phyloP scores from a whole-genome alignment of 1,140 invertebrate genomes.

The Heterodera schachtii region DNA sequence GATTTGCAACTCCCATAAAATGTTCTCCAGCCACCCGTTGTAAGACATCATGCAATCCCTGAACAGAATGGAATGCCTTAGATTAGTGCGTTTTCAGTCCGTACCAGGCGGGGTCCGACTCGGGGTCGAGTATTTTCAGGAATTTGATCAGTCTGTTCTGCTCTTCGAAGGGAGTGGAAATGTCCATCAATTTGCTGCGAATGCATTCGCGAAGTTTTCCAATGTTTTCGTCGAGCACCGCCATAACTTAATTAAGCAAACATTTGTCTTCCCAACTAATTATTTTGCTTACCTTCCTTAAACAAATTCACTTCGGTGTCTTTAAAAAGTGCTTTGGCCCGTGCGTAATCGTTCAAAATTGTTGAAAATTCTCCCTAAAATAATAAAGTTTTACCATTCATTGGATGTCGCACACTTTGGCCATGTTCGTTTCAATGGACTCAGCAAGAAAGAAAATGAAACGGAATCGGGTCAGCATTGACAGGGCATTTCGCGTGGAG shows the following conservation, averaged over 20 bases:
- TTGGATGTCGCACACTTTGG: slow-evolving; percentile 69
- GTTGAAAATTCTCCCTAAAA: slow-evolving; percentile 87
- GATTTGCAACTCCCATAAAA: slow-evolving; percentile 60
- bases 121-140: slow-evolving; percentile 62
- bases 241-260: slow-evolving; percentile 61
- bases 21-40: slow-evolving; percentile 60
- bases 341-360: slow-evolving; percentile 94
- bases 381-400: neutral
- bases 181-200: slow-evolving; percentile 80
- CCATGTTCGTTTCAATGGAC: slow-evolving; percentile 88
- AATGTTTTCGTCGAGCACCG: slow-evolving; percentile 87
- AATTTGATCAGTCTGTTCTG: slow-evolving; percentile 82
- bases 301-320: slow-evolving; percentile 82
- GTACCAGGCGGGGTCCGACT: slow-evolving; percentile 59
- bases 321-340: slow-evolving; percentile 92
- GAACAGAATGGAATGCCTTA: neutral
- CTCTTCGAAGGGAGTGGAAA: slow-evolving; percentile 84
- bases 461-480: slow-evolving; percentile 82
- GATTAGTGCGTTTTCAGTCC: neutral
- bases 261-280: slow-evolving; percentile 8
- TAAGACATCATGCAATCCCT: slow-evolving; percentile 64
- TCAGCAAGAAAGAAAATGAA: slow-evolving; percentile 90
- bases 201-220: slow-evolving; percentile 79
- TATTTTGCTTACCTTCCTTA: slow-evolving; percentile 70
- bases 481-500: slow-evolving; percentile 88